Evolutionary conservation across 2,888 invertebrate genomes (phyloP).

Genomic region (Cabera pusaria): DNA sequence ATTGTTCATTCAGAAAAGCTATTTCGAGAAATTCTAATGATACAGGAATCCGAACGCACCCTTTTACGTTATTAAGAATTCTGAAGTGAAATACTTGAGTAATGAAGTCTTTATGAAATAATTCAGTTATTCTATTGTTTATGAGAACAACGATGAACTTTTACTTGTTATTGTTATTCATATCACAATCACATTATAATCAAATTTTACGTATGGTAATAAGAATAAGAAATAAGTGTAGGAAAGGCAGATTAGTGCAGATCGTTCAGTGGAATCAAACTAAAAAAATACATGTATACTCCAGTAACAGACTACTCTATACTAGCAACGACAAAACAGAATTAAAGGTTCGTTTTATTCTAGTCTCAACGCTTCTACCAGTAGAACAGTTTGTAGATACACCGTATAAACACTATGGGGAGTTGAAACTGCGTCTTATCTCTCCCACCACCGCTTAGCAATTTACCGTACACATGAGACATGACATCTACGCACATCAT

Average conservation of each 20-base stretch:
- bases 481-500: conserved; percentile 27
- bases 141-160: no score
- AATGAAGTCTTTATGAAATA: conserved; percentile 4
- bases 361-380: no score
- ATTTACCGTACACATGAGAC: conserved; percentile 25
- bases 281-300: no score
- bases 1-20: conserved; percentile 45
- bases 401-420: conserved; percentile 8
- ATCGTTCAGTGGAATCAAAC: no score
- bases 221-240: no score
- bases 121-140: conserved; percentile 1
- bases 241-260: no score
- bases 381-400: background rate
- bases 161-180: no score
- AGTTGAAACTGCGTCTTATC: conserved; percentile 15
- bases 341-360: no score
- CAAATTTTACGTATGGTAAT: no score
- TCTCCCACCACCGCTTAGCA: conserved; percentile 15
- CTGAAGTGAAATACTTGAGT: conserved; percentile 2
- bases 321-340: no score
- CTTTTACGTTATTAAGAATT: conserved; percentile 13
- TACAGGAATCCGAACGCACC: conserved; percentile 25
- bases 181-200: no score
- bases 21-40: conserved; percentile 42
- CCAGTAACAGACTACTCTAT: no score